These are phyloP conservation scores for Chirona hameri DNA, from an alignment of 2,888 invertebrate species.

Conservation along the genomic window DNA sequence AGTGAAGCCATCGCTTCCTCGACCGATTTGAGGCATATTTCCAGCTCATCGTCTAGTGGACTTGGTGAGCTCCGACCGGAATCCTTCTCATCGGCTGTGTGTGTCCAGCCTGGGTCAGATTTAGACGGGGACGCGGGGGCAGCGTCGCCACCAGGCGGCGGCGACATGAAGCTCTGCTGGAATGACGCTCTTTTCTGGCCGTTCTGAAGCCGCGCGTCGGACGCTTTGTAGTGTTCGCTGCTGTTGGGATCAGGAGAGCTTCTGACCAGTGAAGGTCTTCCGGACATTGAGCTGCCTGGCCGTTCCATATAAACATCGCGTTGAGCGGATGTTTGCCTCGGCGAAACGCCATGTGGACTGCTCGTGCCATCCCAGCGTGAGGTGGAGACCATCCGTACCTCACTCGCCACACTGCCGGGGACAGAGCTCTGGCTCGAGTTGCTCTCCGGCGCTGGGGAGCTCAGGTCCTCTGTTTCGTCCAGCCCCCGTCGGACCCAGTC, in stretches of 20 bases:
- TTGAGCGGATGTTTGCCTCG: neutral
- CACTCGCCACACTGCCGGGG: too few relatives aligned
- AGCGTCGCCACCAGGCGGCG: neutral
- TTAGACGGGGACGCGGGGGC: neutral
- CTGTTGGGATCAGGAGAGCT: neutral
- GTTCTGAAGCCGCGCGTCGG: neutral
- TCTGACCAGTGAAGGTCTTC: neutral
- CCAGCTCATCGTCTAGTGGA: neutral
- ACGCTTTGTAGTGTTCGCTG: neutral
- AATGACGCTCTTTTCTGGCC: neutral
- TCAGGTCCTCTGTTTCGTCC: too few relatives aligned
- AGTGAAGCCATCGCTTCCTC: slow-evolving; percentile 10
- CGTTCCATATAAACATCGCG: neutral
- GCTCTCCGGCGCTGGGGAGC: too few relatives aligned
- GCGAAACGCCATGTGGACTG: neutral
- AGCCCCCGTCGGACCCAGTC: neutral
- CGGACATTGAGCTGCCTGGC: neutral
- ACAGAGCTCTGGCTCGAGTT: too few relatives aligned
- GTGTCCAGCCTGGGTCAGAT: neutral
- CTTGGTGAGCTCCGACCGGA: neutral
- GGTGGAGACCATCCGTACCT: too few relatives aligned
- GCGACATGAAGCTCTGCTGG: neutral
- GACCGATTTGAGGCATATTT: neutral
- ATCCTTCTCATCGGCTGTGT: neutral
- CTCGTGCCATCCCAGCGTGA: neutral